These are phyloP conservation scores for Gandaritis pyraliata DNA, from an alignment of 2,888 invertebrate species.

Conservation along the genomic window DNA sequence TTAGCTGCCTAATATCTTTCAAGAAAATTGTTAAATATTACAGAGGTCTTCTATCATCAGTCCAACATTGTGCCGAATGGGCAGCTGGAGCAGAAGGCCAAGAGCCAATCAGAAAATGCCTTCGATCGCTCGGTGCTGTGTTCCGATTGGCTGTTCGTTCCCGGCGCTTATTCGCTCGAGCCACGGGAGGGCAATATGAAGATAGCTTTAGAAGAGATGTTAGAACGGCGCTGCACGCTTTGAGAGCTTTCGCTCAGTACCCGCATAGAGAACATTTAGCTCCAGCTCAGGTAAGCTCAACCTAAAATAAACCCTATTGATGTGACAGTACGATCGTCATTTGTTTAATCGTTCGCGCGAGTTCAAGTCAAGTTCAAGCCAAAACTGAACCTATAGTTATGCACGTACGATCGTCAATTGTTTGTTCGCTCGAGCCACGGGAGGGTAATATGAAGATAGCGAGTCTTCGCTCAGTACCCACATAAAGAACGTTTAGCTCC, in stretches of 20 bases:
- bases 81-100: conserved; percentile 94
- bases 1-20: no score
- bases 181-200: conserved; percentile 94
- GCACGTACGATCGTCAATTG: conserved; percentile 48
- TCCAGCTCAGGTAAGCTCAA: conserved; percentile 86
- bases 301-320: background rate
- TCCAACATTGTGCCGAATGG: conserved; percentile 95
- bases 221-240: conserved; percentile 90
- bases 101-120: conserved; percentile 95
- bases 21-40: background rate
- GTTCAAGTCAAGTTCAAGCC: background rate
- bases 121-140: conserved; percentile 95
- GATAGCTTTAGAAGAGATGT: conserved; percentile 94
- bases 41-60: conserved; percentile 93
- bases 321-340: background rate
- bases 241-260: conserved; percentile 89
- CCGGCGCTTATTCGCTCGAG: conserved; percentile 91
- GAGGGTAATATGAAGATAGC: conserved; percentile 94
- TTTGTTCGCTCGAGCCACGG: conserved; percentile 93
- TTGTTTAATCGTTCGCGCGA: background rate
- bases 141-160: conserved; percentile 97
- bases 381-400: no score
- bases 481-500: conserved; percentile 90
- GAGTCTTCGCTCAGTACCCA: conserved; percentile 87
- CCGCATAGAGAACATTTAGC: conserved; percentile 89